These are phyloP conservation scores for Corydoras sp. DNA, from an alignment of 2,113 vertebrate species.

Conservation along the genomic window DNA sequence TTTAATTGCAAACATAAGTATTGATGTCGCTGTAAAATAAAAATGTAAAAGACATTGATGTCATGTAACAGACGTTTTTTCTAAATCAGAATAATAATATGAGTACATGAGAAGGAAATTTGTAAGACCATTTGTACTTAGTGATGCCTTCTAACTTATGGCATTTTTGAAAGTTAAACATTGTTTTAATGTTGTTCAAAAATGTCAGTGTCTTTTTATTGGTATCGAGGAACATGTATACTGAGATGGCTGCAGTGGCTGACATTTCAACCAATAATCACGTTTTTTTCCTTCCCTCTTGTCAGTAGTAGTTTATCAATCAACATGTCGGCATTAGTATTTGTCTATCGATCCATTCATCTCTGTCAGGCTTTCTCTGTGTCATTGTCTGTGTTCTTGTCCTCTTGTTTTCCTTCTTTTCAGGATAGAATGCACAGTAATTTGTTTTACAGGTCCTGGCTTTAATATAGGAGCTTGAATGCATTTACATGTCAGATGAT, in stretches of 20 bases:
- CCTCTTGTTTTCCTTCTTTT: slow-evolving; percentile 55
- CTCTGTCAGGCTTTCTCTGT: slow-evolving; percentile 51
- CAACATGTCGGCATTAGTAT: slow-evolving; percentile 69
- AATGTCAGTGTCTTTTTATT: slow-evolving; percentile 11
- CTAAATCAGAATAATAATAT: no score
- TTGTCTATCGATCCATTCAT: slow-evolving; percentile 66
- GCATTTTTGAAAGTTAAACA: no score
- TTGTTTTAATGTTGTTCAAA: no score
- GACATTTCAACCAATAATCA: slow-evolving; percentile 73
- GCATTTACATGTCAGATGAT: slow-evolving; percentile 31
- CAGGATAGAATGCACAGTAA: slow-evolving; percentile 40
- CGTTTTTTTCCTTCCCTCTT: slow-evolving; percentile 61
- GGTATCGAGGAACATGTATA: slow-evolving; percentile 59
- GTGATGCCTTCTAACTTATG: no score
- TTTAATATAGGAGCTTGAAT: slow-evolving; percentile 33
- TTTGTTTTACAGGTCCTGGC: slow-evolving; percentile 40
- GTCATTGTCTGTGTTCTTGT: slow-evolving; percentile 50
- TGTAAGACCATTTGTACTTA: no score
- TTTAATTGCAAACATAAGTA: slow-evolving; percentile 41
- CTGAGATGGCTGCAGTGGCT: slow-evolving; percentile 66
- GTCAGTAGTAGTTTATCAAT: slow-evolving; percentile 75
- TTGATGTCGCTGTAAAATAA: slow-evolving; percentile 35
- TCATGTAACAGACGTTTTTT: slow-evolving; percentile 32
- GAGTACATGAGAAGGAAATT: no score
- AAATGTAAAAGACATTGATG: slow-evolving; percentile 38